Percentiles rank a stretch among this genome's conserved stretches.
Evolutionary conservation across 2,113 vertebrate species (phyloP).

Genomic region (Lepisosteus osseus): DNA sequence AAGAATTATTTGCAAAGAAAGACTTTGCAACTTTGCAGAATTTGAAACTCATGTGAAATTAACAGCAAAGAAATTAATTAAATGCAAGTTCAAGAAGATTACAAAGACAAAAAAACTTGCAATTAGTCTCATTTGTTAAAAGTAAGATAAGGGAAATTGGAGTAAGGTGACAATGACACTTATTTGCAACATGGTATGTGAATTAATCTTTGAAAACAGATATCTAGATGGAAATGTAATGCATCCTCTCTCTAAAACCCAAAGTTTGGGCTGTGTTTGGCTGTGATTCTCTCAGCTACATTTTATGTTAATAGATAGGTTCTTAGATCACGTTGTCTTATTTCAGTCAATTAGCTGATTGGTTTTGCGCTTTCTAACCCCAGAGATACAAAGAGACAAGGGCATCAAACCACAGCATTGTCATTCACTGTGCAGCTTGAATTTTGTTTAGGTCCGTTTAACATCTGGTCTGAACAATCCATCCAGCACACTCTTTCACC

Average conservation of each 20-base stretch:
- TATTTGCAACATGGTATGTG: background rate
- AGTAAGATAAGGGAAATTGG: background rate
- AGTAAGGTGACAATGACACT: background rate
- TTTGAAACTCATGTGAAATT: background rate
- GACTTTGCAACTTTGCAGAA: background rate
- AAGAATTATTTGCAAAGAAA: no score
- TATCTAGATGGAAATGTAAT: background rate
- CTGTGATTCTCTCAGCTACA: background rate
- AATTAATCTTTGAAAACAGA: background rate
- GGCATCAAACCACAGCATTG: no score
- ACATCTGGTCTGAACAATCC: no score
- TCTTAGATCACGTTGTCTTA: no score
- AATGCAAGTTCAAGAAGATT: no score
- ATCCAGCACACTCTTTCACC: no score
- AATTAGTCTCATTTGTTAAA: background rate
- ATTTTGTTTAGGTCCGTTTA: no score
- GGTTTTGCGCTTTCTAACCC: no score
- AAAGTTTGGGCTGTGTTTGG: background rate
- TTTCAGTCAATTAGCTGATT: no score
- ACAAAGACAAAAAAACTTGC: background rate
- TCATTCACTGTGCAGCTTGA: no score
- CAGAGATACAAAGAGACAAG: no score
- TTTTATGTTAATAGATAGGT: background rate
- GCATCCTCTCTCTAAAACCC: background rate
- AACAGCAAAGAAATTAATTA: no score